phyloP scores from a whole-genome alignment of 1,140 invertebrate genomes.

The Ostrea denselamellosa region DNA sequence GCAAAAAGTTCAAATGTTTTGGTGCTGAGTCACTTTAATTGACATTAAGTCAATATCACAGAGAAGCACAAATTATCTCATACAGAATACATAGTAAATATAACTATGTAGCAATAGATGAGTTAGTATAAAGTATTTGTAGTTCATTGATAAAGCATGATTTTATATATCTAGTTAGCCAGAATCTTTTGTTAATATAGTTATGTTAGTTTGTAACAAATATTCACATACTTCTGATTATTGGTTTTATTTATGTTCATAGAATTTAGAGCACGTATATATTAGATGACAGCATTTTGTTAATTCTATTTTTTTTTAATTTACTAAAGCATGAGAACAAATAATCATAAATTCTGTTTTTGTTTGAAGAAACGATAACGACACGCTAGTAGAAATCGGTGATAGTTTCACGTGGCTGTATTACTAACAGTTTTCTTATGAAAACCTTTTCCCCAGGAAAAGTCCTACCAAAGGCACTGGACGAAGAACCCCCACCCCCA shows the following conservation, averaged over 20 bases:
- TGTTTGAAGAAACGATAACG: neutral
- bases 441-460: constrained; percentile 59
- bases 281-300: too few species aligned
- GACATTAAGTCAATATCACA: neutral
- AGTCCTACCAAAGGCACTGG: constrained; percentile 65
- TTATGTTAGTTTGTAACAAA: neutral
- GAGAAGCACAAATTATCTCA: neutral
- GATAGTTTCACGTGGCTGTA: neutral
- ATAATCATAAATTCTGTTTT: neutral
- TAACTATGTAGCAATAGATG: neutral
- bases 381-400: neutral
- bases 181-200: neutral
- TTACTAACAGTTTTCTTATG: constrained; percentile 39
- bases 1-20: too few species aligned
- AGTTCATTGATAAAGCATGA: neutral
- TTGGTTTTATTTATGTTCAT: too few species aligned
- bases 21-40: neutral
- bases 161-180: neutral
- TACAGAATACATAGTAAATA: neutral
- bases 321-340: neutral
- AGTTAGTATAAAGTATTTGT: neutral
- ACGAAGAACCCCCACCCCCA: constrained; percentile 70
- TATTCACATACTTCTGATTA: neutral
- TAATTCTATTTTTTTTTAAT: neutral
- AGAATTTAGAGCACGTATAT: too few species aligned